Conservation (phyloP, 1,140 invertebrate genomes). For the Megathymus violae region DNA sequence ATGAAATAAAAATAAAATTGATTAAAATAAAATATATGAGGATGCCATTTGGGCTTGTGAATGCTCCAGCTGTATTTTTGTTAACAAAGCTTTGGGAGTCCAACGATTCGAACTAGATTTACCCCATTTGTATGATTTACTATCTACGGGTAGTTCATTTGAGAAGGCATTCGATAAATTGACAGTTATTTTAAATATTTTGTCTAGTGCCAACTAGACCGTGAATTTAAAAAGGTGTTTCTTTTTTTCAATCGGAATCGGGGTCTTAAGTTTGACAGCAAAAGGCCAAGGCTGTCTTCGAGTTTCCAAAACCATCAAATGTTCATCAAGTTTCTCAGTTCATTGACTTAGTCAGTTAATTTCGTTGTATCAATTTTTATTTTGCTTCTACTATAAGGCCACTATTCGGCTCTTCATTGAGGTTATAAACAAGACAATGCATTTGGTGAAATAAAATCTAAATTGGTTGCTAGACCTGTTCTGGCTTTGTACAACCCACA, state of each 20-base stretch:
- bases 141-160: conserved; percentile 3
- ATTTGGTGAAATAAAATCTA: conserved; percentile 2
- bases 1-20: too few species aligned
- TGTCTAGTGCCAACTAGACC: neutral
- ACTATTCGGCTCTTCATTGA: conserved; percentile 1
- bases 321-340: conserved; percentile 12
- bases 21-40: conserved; percentile 34
- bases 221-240: conserved; percentile 8
- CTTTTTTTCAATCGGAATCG: conserved; percentile 6
- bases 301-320: conserved; percentile 13
- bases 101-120: neutral
- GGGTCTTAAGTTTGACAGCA: neutral
- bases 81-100: conserved; percentile 15
- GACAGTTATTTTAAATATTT: neutral
- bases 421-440: neutral
- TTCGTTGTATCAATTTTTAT: neutral
- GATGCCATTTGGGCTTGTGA: conserved; percentile 37
- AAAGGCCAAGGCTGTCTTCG: neutral
- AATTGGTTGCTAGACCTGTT: neutral
- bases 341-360: conserved; percentile 1
- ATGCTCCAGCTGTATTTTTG: conserved; percentile 29
- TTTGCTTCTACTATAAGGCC: neutral
- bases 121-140: neutral
- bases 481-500: neutral
- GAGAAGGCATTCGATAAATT: neutral